A percentile compares a stretch with the other conserved stretches of the same genome.
Conservation (phyloP, 2,113 vertebrate genomes). For the Turnix velox region DNA sequence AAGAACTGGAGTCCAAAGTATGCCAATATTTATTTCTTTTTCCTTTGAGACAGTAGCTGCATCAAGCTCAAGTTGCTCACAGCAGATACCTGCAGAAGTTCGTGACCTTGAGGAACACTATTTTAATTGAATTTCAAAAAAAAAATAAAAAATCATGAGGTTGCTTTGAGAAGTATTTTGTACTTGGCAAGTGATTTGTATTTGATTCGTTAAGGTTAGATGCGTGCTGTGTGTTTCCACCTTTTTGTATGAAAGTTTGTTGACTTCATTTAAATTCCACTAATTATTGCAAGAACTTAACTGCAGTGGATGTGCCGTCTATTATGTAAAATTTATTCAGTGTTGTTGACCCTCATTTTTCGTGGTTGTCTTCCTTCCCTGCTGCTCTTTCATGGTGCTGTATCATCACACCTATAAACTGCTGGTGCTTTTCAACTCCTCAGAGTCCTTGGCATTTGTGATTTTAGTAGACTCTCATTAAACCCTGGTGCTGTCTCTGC, state of each 20-base stretch:
- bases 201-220: neutral
- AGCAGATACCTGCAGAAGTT: neutral
- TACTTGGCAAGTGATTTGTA: neutral
- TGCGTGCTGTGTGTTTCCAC: neutral
- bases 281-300: neutral
- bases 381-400: neutral
- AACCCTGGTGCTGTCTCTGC: neutral
- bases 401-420: neutral
- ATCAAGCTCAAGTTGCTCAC: neutral
- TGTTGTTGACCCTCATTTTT: neutral
- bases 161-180: neutral
- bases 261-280: neutral
- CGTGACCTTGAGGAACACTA: neutral
- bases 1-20: accelerated
- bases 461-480: accelerated
- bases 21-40: accelerated
- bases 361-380: neutral
- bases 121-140: neutral
- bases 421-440: accelerated
- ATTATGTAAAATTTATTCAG: neutral
- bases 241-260: neutral
- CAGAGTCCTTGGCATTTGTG: accelerated
- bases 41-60: accelerated
- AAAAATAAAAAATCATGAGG: neutral
- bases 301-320: neutral